Conservation (phyloP, 2,797 vertebrate species). For the Scarus forsteni region DNA sequence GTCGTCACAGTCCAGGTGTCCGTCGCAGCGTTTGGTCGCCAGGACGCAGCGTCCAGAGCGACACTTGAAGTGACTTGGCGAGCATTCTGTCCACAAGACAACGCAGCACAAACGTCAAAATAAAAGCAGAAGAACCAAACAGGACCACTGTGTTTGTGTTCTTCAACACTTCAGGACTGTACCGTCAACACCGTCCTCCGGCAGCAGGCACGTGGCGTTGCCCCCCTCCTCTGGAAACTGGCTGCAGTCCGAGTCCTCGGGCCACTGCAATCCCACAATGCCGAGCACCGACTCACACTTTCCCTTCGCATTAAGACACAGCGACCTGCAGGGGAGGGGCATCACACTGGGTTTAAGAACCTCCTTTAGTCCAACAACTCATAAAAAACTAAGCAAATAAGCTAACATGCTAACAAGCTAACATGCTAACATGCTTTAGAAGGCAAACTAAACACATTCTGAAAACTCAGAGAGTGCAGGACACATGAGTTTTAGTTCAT, state of each 20-base stretch:
- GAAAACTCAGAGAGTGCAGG: too few relatives aligned
- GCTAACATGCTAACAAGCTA: too few relatives aligned
- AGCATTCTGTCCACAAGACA: conserved; percentile 88
- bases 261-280: conserved; percentile 95
- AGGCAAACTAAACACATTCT: too few relatives aligned
- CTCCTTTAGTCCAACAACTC: too few relatives aligned
- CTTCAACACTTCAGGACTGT: neutral
- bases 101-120: conserved; percentile 2
- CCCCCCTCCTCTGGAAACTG: conserved; percentile 93
- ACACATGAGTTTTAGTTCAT: too few relatives aligned
- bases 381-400: too few relatives aligned
- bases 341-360: neutral
- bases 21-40: conserved; percentile 91
- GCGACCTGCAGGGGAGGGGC: conserved; percentile 75
- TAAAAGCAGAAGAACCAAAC: neutral
- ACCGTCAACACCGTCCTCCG: conserved; percentile 87
- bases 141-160: too few relatives aligned
- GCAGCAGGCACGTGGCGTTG: conserved; percentile 89
- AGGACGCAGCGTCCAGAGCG: conserved; percentile 92
- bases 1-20: conserved; percentile 94
- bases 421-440: neutral
- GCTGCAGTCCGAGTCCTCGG: conserved; percentile 92
- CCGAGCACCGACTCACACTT: conserved; percentile 93
- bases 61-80: conserved; percentile 96
- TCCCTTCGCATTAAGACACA: conserved; percentile 91